phyloP scores from a whole-genome alignment of 2,113 vertebrate genomes.

The Halichoeres trimaculatus region DNA sequence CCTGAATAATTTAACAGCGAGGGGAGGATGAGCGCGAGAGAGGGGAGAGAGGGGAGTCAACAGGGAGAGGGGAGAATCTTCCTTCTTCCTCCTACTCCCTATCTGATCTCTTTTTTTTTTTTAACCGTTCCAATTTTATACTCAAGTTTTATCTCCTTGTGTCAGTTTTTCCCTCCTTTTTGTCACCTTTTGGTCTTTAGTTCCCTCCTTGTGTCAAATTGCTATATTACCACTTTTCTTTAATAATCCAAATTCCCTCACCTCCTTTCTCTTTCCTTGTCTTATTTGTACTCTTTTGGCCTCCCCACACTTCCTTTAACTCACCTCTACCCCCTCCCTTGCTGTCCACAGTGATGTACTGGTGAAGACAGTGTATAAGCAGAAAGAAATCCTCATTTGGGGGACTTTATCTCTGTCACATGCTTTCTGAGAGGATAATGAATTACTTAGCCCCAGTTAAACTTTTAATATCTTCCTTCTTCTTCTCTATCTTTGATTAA shows the following conservation, averaged over 20 bases:
- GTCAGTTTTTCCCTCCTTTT: not conserved
- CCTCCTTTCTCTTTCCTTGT: too few relatives aligned
- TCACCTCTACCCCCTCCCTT: not conserved
- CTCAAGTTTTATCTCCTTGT: not conserved
- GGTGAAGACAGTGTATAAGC: conserved; percentile 50
- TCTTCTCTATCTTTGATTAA: conserved; percentile 81
- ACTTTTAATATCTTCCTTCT: conserved; percentile 85
- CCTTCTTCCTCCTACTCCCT: not conserved
- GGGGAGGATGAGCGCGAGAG: conserved; percentile 48
- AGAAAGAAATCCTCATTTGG: conserved; percentile 59
- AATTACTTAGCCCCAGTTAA: conserved; percentile 79
- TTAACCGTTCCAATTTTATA: not conserved
- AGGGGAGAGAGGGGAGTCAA: conserved; percentile 34
- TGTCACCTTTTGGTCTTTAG: not conserved
- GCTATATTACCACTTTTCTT: not conserved
- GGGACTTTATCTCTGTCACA: conserved; percentile 76
- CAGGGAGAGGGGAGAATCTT: conserved; percentile 28
- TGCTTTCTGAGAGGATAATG: conserved; percentile 70
- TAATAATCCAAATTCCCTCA: not conserved
- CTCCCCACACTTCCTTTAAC: not conserved
- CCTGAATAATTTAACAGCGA: conserved; percentile 89
- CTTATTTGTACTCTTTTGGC: too few relatives aligned
- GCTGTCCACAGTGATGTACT: conserved; percentile 25
- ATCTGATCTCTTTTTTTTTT: not conserved
- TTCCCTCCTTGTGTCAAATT: not conserved